Evolutionary conservation across 2,113 vertebrate genomes (phyloP).

Genomic region (Neodontobutis hainanensis): DNA sequence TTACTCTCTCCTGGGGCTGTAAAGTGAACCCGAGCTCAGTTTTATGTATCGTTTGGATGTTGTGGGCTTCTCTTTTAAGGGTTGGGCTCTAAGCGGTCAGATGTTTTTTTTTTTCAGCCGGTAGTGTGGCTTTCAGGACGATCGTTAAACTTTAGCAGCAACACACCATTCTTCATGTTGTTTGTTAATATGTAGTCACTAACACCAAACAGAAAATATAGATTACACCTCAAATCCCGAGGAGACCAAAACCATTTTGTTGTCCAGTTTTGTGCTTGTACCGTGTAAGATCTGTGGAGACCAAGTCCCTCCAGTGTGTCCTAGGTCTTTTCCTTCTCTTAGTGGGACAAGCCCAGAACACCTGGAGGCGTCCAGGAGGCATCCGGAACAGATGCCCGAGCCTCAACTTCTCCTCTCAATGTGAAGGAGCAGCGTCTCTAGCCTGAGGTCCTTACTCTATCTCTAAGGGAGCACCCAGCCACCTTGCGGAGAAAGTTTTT

Average conservation of each 20-base stretch:
- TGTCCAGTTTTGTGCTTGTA: no score
- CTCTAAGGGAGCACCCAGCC: no score
- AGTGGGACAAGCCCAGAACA: no score
- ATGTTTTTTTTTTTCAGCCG: conserved; percentile 1
- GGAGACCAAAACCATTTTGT: background rate
- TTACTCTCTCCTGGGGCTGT: background rate
- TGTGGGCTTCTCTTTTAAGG: background rate
- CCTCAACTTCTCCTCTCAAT: no score
- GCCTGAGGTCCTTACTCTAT: no score
- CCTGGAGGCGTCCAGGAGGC: no score
- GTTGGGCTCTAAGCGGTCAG: background rate
- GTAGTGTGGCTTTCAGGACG: conserved; percentile 23
- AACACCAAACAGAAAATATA: conserved; percentile 1
- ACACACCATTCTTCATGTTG: conserved; percentile 16
- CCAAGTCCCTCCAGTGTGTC: no score
- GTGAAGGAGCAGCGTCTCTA: no score
- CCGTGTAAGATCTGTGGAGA: no score
- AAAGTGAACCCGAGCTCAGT: background rate
- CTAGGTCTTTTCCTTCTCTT: no score
- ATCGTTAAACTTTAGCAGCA: conserved; percentile 22
- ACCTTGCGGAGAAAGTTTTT: no score
- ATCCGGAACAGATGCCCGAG: no score
- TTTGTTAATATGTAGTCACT: background rate
- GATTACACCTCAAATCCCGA: background rate
- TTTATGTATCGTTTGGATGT: background rate